These are phyloP conservation scores for Mimas tiliae DNA, from an alignment of 2,888 invertebrate genomes.

Conservation along the genomic window DNA sequence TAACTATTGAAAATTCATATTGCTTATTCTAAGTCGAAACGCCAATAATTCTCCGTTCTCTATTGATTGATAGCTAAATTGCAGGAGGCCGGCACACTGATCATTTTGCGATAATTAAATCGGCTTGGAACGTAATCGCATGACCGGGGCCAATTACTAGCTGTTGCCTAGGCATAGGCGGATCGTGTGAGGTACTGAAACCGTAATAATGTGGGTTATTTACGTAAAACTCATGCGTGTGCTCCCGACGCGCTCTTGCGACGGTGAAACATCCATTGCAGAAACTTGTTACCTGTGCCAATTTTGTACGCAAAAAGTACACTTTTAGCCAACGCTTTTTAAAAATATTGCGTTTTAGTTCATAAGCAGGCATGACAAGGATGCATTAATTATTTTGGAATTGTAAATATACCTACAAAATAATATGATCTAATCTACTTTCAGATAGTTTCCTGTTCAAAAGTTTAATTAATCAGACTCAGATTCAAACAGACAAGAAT, in stretches of 20 bases:
- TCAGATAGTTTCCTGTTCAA: too few species aligned
- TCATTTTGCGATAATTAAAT: conserved; percentile 84
- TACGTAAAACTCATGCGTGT: conserved; percentile 72
- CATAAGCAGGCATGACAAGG: too few species aligned
- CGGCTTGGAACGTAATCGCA: conserved; percentile 82
- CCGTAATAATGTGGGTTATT: conserved; percentile 73
- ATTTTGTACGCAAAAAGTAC: not conserved
- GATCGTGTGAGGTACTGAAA: conserved; percentile 77
- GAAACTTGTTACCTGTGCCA: not conserved
- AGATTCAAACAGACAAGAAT: too few species aligned
- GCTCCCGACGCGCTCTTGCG: conserved; percentile 52
- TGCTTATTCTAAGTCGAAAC: conserved; percentile 46
- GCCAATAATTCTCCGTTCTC: conserved; percentile 61
- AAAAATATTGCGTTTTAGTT: too few species aligned
- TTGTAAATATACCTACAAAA: too few species aligned
- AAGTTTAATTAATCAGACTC: too few species aligned
- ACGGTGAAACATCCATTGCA: not conserved
- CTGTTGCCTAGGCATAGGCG: conserved; percentile 76
- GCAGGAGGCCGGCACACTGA: conserved; percentile 77
- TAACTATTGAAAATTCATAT: conserved; percentile 65
- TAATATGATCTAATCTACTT: too few species aligned
- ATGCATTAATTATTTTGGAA: too few species aligned
- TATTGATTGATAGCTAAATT: conserved; percentile 84
- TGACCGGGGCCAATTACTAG: conserved; percentile 81
- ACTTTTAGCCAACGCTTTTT: too few species aligned